Evolutionary conservation across 2,888 invertebrate species (phyloP), one percentile per base, ranked within the genome.

Genomic region (Abrostola tripartita): DNA sequence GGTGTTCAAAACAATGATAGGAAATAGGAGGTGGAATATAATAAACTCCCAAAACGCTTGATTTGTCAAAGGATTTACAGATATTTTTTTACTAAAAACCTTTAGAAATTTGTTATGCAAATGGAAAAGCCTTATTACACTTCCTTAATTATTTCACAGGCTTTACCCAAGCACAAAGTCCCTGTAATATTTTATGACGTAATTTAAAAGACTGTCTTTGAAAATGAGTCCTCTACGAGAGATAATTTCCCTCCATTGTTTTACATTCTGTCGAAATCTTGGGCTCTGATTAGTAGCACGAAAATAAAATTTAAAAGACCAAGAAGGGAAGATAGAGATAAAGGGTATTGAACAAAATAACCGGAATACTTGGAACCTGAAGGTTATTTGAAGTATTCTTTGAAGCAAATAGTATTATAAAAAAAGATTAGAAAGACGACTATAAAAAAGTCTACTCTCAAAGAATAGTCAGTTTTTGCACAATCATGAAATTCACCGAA

Each of bases 81-180:
- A 88, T 87, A 87, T 87, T 90, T 88, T 44, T 89, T 87, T 78
- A 76, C 68, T 47, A 71, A 78, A 81, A 81, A 81, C 83, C 85
- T 85, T 85, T 83, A 81, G 83, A 85, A 90, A 90, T 91, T 91
- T 90, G 88, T 89, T 90, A 91, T 91, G 90, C 88, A 90, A 92
- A 92, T 90, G 87, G 85, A 83, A 88, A 89, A 88, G 82, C 87
- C 88, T 90, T 91, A 92, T 90, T 91, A 91, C 90, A 89, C 88
- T 90, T 87, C 88, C 88, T 90, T 91, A 91, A 92, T 92, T 91
- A 91, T 92, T 91, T 90, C 88, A 83, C 86, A 88, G 84, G 85
- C 88, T 87, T 89, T 85, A 85, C 81, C 83, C 82, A 79, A 85
- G 85, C 86, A 85, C 85, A 85, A 89, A 88, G 87, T 83, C 88